phyloP scores from a whole-genome alignment of 1,140 invertebrate species.

The Heliothis virescens region DNA sequence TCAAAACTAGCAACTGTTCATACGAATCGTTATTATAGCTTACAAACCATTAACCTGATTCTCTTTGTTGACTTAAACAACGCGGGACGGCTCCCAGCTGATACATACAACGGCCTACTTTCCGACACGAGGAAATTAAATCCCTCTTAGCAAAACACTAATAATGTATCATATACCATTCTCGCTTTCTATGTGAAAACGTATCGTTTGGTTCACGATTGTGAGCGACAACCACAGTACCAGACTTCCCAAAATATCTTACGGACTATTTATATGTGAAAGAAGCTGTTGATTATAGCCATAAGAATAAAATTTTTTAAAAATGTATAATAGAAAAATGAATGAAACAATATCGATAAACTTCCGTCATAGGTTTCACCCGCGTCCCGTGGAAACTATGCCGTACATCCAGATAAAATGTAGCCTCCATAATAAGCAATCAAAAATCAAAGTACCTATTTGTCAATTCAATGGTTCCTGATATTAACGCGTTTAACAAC shows the following conservation, averaged over 20 bases:
- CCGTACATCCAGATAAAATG: too few relatives aligned
- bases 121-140: slow-evolving; percentile 29
- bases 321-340: too few relatives aligned
- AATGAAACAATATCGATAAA: too few relatives aligned
- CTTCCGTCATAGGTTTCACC: too few relatives aligned
- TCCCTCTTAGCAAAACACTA: neutral
- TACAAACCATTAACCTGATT: slow-evolving; percentile 24
- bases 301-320: too few relatives aligned
- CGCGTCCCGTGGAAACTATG: too few relatives aligned
- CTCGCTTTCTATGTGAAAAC: neutral
- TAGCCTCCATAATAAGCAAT: neutral
- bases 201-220: neutral
- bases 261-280: neutral
- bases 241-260: too few relatives aligned
- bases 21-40: slow-evolving; percentile 20
- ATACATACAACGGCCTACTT: slow-evolving; percentile 29
- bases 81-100: slow-evolving; percentile 19
- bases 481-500: too few relatives aligned
- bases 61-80: slow-evolving; percentile 34
- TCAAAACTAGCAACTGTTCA: neutral
- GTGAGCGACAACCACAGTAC: neutral
- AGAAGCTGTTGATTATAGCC: too few relatives aligned
- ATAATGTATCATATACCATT: neutral
- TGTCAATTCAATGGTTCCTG: neutral
- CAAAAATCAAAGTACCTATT: neutral